Percentiles rank a stretch among this genome's conserved stretches.
These are phyloP conservation scores for Frieseomelitta varia DNA, from an alignment of 1,140 invertebrate species.

Conservation along the genomic window DNA sequence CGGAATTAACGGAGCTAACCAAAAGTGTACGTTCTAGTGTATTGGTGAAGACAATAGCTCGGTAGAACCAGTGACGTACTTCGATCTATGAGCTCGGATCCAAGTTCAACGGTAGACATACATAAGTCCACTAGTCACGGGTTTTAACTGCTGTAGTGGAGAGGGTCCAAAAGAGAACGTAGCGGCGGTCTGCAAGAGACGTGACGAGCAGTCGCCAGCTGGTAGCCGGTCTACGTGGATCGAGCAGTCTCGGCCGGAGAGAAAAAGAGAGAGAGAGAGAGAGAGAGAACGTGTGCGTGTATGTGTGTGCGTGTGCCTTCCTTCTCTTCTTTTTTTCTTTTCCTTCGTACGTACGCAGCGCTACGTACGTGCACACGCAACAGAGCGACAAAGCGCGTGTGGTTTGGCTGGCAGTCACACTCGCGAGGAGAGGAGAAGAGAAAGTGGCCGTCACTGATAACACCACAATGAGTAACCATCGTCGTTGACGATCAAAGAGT, in stretches of 20 bases:
- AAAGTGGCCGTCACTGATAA: not conserved
- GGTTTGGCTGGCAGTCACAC: not conserved
- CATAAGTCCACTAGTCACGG: slow-evolving; percentile 28
- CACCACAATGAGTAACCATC: slow-evolving; percentile 51
- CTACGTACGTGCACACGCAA: not conserved
- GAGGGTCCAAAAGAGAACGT: slow-evolving; percentile 45
- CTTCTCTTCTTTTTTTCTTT: not conserved
- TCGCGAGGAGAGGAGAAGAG: not conserved
- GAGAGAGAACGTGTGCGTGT: too few relatives aligned
- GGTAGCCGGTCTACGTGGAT: slow-evolving; percentile 61
- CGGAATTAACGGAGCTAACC: not conserved
- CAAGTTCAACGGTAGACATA: slow-evolving; percentile 40
- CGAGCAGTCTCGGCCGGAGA: not conserved
- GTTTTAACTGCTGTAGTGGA: slow-evolving; percentile 20
- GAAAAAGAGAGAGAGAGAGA: not conserved
- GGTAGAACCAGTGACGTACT: not conserved
- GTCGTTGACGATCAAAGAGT: not conserved
- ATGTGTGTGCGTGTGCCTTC: too few relatives aligned
- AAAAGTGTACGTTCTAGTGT: not conserved
- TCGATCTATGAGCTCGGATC: slow-evolving; percentile 5
- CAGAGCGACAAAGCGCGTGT: not conserved
- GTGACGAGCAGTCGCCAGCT: slow-evolving; percentile 72
- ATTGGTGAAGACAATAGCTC: not conserved
- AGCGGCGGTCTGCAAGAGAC: slow-evolving; percentile 18
- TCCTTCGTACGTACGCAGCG: not conserved